Evolutionary conservation across 2,797 vertebrate species (phyloP), one percentile per base, ranked within the genome.

Genomic region (Catamblyrhynchus diadema): DNA sequence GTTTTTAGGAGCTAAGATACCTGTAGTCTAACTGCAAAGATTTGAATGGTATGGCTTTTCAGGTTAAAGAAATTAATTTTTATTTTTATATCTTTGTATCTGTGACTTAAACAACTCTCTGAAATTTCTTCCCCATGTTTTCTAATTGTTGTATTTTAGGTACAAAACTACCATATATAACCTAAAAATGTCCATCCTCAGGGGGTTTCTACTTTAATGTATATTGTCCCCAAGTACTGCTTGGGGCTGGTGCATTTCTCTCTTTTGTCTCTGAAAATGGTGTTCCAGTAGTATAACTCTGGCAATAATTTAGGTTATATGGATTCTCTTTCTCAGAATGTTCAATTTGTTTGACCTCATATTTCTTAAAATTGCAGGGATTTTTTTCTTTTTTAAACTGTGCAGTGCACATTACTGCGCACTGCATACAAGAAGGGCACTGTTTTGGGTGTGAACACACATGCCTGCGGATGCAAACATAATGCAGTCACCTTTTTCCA

Each of bases 21-120:
- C 7, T 41, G 11, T n/a, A 73, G 13, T 35, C 45, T 67, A 24
- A 23, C 15, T 41, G 25, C 2, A 50, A 25, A 45, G 3, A 23
- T 3, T 30, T 69, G 20, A 45, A 54, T 28, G 10, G 3, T 12
- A 24, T 8, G 14, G 8, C 30, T 72, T 66, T 85, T 79, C 50
- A 61, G 3, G 4, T 51, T 48, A 66, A n/a, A 41, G 14, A 39
- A 13, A 50, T 59, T n/a, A 21, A 35, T 22, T 69, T 54, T 54
- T 54, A 54, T 54, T n/a, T 54, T 54, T 22, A 22, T 65, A 8
- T 15, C 19, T 67, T 84, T 0, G 0, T 41, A n/a, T 51, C 5
- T 27, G 9, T 48, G 50, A 53, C 15, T 54, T 69, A 53, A 73
- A 56, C 1, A 24, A 3, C 2, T n/a, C 13, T 47, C 6, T 35